Conservation (phyloP, 2,888 invertebrate species). For the Punctoribates punctum region DNA sequence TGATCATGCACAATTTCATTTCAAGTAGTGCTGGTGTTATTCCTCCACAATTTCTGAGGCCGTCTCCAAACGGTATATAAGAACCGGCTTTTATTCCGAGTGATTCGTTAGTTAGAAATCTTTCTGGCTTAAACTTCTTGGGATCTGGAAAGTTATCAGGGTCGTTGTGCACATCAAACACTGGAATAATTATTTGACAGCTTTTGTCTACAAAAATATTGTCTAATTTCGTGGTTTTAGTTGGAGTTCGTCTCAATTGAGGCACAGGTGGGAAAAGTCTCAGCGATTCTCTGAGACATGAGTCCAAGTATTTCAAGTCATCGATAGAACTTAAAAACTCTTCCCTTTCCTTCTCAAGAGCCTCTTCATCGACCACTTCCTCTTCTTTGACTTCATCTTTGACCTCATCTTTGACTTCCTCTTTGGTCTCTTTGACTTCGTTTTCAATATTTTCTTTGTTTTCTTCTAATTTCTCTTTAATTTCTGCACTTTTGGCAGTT, state of each 20-base stretch:
- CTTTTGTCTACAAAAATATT: not conserved
- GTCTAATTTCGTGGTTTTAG: not conserved
- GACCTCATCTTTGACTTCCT: not conserved
- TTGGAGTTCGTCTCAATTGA: not conserved
- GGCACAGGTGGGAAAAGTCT: constrained; percentile 7
- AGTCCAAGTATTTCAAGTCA: not conserved
- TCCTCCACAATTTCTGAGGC: not conserved
- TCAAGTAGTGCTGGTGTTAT: not conserved
- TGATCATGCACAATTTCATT: not conserved
- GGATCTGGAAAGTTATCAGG: not conserved
- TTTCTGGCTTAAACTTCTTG: not conserved
- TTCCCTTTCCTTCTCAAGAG: not conserved
- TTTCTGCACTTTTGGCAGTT: not conserved
- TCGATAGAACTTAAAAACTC: not conserved
- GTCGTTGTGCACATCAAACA: not conserved
- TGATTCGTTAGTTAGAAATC: not conserved
- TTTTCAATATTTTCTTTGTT: not conserved
- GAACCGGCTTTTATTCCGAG: not conserved
- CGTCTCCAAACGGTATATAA: constrained; percentile 16
- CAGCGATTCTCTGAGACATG: constrained; percentile 8
- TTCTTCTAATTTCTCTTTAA: not conserved
- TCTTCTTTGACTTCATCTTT: not conserved
- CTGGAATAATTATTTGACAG: not conserved
- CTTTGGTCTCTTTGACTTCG: not conserved
- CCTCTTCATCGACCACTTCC: not conserved